phyloP scores from a whole-genome alignment of 2,113 vertebrate species.

The Myotis brandtii region DNA sequence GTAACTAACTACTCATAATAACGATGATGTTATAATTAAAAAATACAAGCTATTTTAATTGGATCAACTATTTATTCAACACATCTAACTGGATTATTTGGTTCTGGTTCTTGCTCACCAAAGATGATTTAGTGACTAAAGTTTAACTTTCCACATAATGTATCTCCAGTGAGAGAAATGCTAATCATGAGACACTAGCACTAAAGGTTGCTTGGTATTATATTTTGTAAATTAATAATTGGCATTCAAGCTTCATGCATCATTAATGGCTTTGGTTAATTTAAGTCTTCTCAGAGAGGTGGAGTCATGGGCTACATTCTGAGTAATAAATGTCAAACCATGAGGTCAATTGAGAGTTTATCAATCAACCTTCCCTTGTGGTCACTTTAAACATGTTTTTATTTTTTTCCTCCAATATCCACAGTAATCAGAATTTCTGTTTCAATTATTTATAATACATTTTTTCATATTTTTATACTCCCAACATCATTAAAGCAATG shows the following conservation, averaged over 20 bases:
- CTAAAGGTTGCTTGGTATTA: neutral
- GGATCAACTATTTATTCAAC: neutral
- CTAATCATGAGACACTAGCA: neutral
- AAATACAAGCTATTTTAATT: neutral
- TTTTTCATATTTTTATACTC: neutral
- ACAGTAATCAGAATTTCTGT: neutral
- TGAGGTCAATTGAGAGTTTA: neutral
- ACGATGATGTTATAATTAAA: neutral
- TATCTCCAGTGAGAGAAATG: neutral
- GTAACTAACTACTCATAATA: neutral
- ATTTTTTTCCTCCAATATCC: neutral
- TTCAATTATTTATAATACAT: conserved; percentile 2
- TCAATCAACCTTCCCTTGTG: neutral
- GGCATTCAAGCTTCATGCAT: neutral
- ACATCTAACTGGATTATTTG: neutral
- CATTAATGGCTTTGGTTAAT: neutral
- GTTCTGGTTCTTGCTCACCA: neutral
- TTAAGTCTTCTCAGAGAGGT: neutral
- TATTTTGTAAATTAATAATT: conserved; percentile 27
- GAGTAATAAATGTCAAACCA: neutral
- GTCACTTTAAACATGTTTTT: neutral
- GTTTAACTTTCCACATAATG: conserved; percentile 15
- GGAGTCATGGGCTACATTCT: neutral
- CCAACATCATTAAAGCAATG: neutral
- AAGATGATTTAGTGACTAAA: neutral